phyloP scores from a whole-genome alignment of 1,140 invertebrate genomes.

The Bombus polaris region DNA sequence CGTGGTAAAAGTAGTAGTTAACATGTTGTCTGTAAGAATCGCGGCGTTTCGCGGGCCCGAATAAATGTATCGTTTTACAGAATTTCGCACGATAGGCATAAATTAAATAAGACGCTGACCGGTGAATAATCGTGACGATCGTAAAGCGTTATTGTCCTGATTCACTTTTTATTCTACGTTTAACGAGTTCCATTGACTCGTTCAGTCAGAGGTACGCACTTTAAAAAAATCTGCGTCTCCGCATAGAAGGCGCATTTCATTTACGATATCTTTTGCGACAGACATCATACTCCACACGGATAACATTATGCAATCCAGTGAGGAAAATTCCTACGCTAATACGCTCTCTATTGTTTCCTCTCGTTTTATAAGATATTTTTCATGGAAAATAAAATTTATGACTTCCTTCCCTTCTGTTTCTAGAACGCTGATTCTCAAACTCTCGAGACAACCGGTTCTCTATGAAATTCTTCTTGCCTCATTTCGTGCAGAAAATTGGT shows the following conservation, averaged over 20 bases:
- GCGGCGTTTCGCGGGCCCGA: background rate
- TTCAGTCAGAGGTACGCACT: no score
- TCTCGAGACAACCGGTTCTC: background rate
- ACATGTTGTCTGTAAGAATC: background rate
- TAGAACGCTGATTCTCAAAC: background rate
- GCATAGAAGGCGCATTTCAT: background rate
- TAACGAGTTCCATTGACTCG: background rate
- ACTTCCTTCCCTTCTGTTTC: background rate
- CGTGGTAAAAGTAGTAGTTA: no score
- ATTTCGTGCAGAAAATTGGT: background rate
- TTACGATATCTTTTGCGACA: constrained; percentile 16
- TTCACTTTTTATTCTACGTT: background rate
- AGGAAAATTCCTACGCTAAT: constrained; percentile 30
- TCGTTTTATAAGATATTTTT: no score
- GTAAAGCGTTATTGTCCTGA: background rate
- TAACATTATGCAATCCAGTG: constrained; percentile 51
- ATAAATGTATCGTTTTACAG: constrained; percentile 14
- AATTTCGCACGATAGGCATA: constrained; percentile 16
- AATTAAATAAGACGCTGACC: background rate
- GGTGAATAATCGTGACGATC: background rate
- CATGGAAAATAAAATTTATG: background rate
- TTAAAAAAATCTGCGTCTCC: background rate
- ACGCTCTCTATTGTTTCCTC: constrained; percentile 27
- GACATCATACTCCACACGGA: background rate
- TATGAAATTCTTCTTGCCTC: background rate